Base-by-base conservation (phyloP, 23 tunicate genomes). In the Oikopleura dioica region DNA sequence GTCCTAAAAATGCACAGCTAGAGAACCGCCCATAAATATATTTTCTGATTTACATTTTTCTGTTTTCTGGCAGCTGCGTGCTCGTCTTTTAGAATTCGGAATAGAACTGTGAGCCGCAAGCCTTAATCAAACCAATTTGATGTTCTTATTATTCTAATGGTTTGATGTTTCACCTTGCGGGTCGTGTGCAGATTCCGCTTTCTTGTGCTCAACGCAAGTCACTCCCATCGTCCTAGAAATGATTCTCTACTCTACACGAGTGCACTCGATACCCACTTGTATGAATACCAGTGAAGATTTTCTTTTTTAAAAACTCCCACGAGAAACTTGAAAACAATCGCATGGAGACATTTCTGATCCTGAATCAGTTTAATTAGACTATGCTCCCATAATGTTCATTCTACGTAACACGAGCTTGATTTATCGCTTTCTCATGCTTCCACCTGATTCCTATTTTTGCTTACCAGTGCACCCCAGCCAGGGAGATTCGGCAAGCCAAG, bases 161-260 rank as follows among this genome's bases (percentile, higher is more conserved):
- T n/a, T n/a, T n/a, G n/a, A n/a, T n/a, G n/a, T n/a, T n/a, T n/a
- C n/a, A n/a, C n/a, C 72, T 31, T 63, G 72, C 5, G 33, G 72
- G 33, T 63, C 72, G 33, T 28, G 2, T 2, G 2, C 26, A 28
- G 30, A 12, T 63, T 63, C 72, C 4, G 72, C 72, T 28, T 63
- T 63, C 26, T 63, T 63, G 26, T 63, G 72, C 26, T 63, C 72
- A 63, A 63, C 33, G 26, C 72, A 63, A 31, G 72, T 63, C 4
- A 63, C 72, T 21, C 72, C 72, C 33, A 12, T 31, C 33, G 72
- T 63, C 33, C 72, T 63, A 28, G 26, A 44, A 44, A 44, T 44
- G 55, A 9, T 9, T 9, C 9, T 44, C 55, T 9, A 44, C 21
- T 44, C 9, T 44, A 44, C 16, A 44, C 9, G 21, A 44, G 55